These are phyloP conservation scores for Heliconius melpomene DNA, from an alignment of 1,140 invertebrate species.

Conservation along the genomic window DNA sequence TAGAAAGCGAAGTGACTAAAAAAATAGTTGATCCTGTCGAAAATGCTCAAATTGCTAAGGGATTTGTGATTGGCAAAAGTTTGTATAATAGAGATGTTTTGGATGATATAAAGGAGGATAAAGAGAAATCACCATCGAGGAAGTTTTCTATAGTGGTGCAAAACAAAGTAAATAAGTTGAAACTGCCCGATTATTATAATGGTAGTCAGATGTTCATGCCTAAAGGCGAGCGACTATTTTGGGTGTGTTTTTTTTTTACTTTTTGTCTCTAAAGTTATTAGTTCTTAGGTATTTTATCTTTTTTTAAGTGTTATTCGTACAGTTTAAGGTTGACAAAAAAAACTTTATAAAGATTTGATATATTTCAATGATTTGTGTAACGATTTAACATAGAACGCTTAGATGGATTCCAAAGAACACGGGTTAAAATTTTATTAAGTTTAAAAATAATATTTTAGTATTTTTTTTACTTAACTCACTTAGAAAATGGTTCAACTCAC, in stretches of 20 bases:
- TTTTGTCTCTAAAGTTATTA: not conserved
- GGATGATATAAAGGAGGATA: slow-evolving; percentile 25
- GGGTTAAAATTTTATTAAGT: too few species aligned
- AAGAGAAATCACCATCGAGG: slow-evolving; percentile 35
- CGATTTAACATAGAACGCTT: not conserved
- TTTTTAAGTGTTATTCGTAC: too few species aligned
- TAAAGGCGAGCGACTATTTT: slow-evolving; percentile 66
- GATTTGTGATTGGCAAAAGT: slow-evolving; percentile 27
- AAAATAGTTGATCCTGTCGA: slow-evolving; percentile 40
- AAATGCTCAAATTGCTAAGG: slow-evolving; percentile 30
- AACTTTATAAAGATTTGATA: not conserved
- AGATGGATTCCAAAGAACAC: too few species aligned
- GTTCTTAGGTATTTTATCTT: too few species aligned
- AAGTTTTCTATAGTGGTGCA: slow-evolving; percentile 51
- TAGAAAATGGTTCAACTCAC: too few species aligned
- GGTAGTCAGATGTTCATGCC: slow-evolving; percentile 72
- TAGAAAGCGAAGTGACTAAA: slow-evolving; percentile 38
- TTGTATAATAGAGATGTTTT: slow-evolving; percentile 18
- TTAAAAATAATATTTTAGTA: too few species aligned
- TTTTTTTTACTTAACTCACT: too few species aligned
- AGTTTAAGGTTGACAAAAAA: not conserved
- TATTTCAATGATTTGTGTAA: not conserved
- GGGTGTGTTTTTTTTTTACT: slow-evolving; percentile 54
- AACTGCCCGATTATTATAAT: slow-evolving; percentile 53
- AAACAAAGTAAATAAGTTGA: slow-evolving; percentile 56